Conservation (phyloP, 2,888 invertebrate genomes). For the Andrena haemorrhoa region DNA sequence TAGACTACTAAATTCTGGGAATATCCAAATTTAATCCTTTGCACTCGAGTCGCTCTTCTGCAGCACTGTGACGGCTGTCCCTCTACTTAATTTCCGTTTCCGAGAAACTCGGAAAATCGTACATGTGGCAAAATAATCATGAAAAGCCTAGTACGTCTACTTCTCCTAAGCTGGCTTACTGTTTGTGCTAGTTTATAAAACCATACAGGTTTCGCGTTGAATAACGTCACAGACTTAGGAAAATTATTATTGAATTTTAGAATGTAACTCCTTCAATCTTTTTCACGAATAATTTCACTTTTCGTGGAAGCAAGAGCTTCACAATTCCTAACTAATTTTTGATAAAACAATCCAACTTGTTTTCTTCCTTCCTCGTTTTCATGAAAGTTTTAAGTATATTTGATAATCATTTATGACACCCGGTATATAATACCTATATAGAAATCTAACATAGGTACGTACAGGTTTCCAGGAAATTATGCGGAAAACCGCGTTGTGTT, state of each 20-base stretch:
- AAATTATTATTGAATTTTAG: background rate
- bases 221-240: background rate
- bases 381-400: background rate
- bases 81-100: slow-evolving; percentile 13
- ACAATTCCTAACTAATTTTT: background rate
- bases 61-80: slow-evolving; percentile 21
- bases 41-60: slow-evolving; percentile 24
- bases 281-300: background rate
- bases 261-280: background rate
- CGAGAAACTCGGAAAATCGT: slow-evolving; percentile 11
- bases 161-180: background rate
- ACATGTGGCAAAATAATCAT: background rate
- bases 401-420: background rate
- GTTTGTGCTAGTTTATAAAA: background rate
- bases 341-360: background rate
- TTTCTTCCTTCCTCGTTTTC: background rate
- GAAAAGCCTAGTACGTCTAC: background rate
- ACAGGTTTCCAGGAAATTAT: slow-evolving; percentile 28
- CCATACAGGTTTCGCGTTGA: background rate
- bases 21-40: slow-evolving; percentile 37
- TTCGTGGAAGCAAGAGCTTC: background rate
- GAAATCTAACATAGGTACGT: slow-evolving; percentile 5
- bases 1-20: slow-evolving; percentile 14
- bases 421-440: slow-evolving; percentile 10
- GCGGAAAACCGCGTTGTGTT: slow-evolving; percentile 20